These are phyloP conservation scores for Gadopsis marmoratus DNA, from an alignment of 2,797 vertebrate species.

Conservation along the genomic window DNA sequence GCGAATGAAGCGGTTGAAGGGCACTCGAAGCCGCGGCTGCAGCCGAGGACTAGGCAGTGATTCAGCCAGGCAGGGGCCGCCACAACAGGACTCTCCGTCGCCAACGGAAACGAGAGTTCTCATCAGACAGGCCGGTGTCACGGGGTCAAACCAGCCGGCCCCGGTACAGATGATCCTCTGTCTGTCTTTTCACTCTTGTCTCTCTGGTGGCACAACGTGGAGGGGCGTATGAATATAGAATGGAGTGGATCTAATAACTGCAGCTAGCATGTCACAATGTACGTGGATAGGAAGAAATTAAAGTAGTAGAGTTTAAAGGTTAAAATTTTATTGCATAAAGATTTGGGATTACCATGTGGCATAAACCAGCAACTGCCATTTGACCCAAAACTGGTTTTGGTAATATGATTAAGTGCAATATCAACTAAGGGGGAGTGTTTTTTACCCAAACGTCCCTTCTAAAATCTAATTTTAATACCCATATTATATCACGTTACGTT, in stretches of 20 bases:
- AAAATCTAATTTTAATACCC: not conserved
- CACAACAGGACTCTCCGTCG: slow-evolving; percentile 24
- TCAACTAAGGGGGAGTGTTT: too few species aligned
- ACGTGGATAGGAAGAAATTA: not conserved
- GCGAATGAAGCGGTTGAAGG: slow-evolving; percentile 44
- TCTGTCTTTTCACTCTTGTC: not conserved
- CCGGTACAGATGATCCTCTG: slow-evolving; percentile 9
- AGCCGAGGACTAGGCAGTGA: slow-evolving; percentile 12
- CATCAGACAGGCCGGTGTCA: slow-evolving; percentile 46
- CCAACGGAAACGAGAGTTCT: slow-evolving; percentile 44
- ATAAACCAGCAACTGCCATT: not conserved
- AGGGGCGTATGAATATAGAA: not conserved
- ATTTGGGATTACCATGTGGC: too few species aligned
- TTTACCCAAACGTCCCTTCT: too few species aligned
- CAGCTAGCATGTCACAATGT: not conserved
- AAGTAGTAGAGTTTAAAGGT: not conserved
- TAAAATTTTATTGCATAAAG: too few species aligned
- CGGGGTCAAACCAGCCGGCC: slow-evolving; percentile 34
- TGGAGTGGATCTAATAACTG: not conserved
- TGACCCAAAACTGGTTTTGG: not conserved
- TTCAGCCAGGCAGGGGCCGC: slow-evolving; percentile 7
- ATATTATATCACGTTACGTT: not conserved
- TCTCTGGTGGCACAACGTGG: not conserved
- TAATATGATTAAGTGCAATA: not conserved
- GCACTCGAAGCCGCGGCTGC: slow-evolving; percentile 35